Percentiles rank a stretch among this genome's conserved stretches.
phyloP scores from a whole-genome alignment of 2,113 vertebrate genomes.

The Orientallactaga bullata region DNA sequence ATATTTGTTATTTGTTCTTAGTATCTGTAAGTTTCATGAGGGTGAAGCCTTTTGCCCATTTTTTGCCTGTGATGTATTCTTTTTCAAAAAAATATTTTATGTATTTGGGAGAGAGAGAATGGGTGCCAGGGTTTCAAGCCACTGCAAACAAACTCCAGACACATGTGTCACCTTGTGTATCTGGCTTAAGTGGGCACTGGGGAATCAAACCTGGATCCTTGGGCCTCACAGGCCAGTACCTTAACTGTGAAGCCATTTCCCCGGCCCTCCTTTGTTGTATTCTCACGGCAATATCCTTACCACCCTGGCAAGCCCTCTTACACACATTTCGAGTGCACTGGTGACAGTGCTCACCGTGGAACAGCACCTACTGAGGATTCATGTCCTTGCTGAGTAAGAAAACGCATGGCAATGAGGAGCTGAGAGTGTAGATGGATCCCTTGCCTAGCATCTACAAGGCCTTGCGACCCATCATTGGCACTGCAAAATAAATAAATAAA shows the following conservation, averaged over 20 bases:
- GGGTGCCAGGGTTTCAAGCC: no score
- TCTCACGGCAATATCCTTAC: background rate
- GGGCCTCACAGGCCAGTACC: no score
- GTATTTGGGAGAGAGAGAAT: no score
- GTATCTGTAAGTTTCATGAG: background rate
- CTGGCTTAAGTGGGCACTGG: no score
- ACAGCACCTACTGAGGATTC: background rate
- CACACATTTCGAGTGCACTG: background rate
- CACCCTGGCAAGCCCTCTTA: background rate
- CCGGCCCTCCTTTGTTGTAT: background rate
- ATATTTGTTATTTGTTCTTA: rapidly evolving
- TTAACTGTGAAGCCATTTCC: no score
- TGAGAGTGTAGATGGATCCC: background rate
- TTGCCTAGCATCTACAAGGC: no score
- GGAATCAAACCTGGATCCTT: no score
- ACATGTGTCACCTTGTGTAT: no score
- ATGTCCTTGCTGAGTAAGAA: background rate
- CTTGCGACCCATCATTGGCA: no score
- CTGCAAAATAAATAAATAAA: background rate
- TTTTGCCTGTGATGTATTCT: no score
- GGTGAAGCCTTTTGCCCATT: background rate
- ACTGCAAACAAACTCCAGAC: no score
- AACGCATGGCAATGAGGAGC: background rate
- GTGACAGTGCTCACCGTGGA: background rate
- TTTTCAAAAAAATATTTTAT: no score